phyloP scores from a whole-genome alignment of 2,113 vertebrate genomes.

The Nyctereutes procyonoides region DNA sequence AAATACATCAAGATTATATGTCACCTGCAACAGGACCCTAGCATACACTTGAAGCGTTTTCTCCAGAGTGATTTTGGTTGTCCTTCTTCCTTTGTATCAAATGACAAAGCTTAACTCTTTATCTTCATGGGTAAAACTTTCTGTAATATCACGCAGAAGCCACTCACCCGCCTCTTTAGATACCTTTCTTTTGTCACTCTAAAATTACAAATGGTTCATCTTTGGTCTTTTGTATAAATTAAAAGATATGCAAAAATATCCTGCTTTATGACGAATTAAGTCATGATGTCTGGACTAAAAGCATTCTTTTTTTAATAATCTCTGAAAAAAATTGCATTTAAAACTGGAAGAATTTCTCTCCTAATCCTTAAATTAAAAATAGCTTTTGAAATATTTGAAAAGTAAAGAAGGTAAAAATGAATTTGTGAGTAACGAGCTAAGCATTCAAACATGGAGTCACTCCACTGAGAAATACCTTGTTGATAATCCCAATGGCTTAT shows the following conservation, averaged over 20 bases:
- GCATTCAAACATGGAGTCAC: background rate
- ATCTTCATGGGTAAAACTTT: background rate
- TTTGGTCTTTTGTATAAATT: background rate
- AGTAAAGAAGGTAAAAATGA: background rate
- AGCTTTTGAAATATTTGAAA: conserved; percentile 16
- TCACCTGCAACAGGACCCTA: background rate
- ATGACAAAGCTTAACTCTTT: background rate
- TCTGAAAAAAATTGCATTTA: conserved; percentile 9
- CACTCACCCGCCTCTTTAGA: background rate
- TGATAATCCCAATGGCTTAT: background rate
- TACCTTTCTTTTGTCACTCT: background rate
- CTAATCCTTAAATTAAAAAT: conserved; percentile 47
- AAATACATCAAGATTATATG: background rate
- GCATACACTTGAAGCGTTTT: background rate
- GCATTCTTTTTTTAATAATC: background rate
- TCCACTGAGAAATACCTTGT: background rate
- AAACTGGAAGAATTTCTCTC: background rate
- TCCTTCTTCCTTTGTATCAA: background rate
- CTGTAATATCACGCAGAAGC: background rate
- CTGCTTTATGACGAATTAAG: conserved; percentile 3
- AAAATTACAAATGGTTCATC: background rate
- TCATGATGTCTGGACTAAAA: background rate
- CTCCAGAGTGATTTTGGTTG: background rate
- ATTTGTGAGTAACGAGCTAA: conserved; percentile 1
- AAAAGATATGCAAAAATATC: conserved; percentile 20